phyloP scores from a whole-genome alignment of 2,888 invertebrate species.

The Pristionchus exspectatus region DNA sequence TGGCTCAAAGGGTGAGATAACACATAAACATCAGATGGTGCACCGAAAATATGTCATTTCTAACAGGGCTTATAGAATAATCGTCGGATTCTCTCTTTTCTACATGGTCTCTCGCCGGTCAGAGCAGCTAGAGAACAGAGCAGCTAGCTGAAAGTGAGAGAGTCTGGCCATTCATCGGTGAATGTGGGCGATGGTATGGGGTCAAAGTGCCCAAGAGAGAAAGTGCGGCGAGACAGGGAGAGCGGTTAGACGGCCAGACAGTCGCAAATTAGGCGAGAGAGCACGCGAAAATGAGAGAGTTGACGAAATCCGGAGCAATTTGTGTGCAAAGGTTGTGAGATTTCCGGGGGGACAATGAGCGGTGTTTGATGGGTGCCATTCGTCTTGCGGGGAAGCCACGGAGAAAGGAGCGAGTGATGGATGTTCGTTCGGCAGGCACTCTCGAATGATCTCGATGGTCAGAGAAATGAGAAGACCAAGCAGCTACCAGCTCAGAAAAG shows the following conservation, averaged over 20 bases:
- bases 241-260: background rate
- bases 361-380: background rate
- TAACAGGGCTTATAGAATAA: background rate
- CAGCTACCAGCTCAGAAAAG: no score
- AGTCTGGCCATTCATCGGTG: background rate
- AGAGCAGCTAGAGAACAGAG: background rate
- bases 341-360: background rate
- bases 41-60: conserved; percentile 9
- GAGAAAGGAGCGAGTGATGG: background rate
- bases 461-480: no score
- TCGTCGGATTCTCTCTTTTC: background rate
- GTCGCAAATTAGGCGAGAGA: background rate
- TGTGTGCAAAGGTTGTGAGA: background rate
- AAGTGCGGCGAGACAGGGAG: background rate
- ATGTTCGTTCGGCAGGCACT: no score
- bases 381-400: background rate
- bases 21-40: background rate
- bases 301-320: background rate
- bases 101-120: background rate
- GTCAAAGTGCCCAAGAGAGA: background rate
- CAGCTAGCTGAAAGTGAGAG: no score
- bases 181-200: background rate
- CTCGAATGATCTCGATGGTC: no score
- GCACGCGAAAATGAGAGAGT: background rate
- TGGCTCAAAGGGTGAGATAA: no score